Evolutionary conservation across 2,888 invertebrate species (phyloP), one percentile per base, ranked within the genome.

Genomic region (Aradus depressus): DNA sequence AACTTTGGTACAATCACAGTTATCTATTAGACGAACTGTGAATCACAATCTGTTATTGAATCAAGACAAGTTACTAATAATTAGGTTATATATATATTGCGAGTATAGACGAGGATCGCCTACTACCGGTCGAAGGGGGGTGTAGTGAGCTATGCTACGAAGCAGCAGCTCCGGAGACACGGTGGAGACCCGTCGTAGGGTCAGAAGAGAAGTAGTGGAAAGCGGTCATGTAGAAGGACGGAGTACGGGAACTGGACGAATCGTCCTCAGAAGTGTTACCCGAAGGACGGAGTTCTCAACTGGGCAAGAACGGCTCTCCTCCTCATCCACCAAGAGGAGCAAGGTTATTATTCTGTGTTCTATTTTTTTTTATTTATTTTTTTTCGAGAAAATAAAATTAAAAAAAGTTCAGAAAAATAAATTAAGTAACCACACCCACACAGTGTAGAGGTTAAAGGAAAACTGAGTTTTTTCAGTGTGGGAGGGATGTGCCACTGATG

Each of bases 181-280:
- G 8, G 32, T 44, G 31, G 44, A 44, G 23, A 44, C 44, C 31
- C 44, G 35, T 23, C 12, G 47, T n/a, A 12, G 37, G 14, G 37
- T 47, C 3, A 5, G 47, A n/a, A 35, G 37, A 14, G 26, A 47
- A 19, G 18, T 38, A 12, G 47, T 47, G 19, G 47, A 47, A 26
- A 47, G 26, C 1, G 47, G 47, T 8, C 16, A 2, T 2, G 35
- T 37, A 18, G 25, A 47, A 37, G 47, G 47, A 14, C 23, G 14
- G 26, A n/a, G 16, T 14, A 25, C 23, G 12, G n/a, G n/a, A n/a
- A 4, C 3, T n/a, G 47, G 47, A 5, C 25, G 47, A n/a, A 47
- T 47, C 19, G 23, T 18, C 37, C 37, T 47, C 1, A 37, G 47
- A 26, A 47, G 37, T 10, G 47, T 47, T 2, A 47, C 47, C 26